Base-by-base conservation (phyloP, 2,797 vertebrate genomes). In the Chloroceryle amazona region DNA sequence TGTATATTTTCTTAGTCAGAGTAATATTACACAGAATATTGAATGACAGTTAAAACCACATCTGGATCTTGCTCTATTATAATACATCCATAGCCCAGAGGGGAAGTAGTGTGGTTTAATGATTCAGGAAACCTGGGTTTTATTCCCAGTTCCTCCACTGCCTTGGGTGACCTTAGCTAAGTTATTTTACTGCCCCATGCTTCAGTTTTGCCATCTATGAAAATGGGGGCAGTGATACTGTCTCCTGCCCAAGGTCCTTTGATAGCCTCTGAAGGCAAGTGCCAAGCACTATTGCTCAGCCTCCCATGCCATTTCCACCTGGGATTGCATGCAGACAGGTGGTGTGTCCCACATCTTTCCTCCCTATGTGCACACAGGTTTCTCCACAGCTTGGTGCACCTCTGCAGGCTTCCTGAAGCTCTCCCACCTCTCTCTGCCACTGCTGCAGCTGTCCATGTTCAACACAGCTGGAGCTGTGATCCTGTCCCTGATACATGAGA, bases 31-130 rank as follows among this genome's bases (percentile, higher is more conserved):
- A 89, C 86, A 70, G 83, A 89, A 75, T 89, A 87, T 44, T 93
- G 92, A 96, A 94, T 47, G 55, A 91, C 86, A 96, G 96, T 96
- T 96, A 67, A 87, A 97, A 96, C 96, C 96, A 95, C 96, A 97
- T 97, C 93, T 96, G 95, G 95, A 94, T 96, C 92, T 93, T 87
- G 72, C 95, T 85, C 86, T 73, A 46, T 90, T 96, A 90, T 88
- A 97, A 96, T 90, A 81, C 65, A 94, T 95, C 96, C 92, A 83
- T 83, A 81, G 94, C 95, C 96, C 89, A 95, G 58, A 96, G 96
- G 95, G 89, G 81, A 95, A 96, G 85, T 65, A 49, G n/a, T 94
- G 94, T 86, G 96, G 94, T 95, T 96, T 95, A 89, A 89, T 96
- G 95, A 97, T 91, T 97, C 95, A 95, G 44, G 63, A 93, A 95